These are phyloP conservation scores for Norana najaformis DNA, from an alignment of 2,888 invertebrate species.

Conservation along the genomic window DNA sequence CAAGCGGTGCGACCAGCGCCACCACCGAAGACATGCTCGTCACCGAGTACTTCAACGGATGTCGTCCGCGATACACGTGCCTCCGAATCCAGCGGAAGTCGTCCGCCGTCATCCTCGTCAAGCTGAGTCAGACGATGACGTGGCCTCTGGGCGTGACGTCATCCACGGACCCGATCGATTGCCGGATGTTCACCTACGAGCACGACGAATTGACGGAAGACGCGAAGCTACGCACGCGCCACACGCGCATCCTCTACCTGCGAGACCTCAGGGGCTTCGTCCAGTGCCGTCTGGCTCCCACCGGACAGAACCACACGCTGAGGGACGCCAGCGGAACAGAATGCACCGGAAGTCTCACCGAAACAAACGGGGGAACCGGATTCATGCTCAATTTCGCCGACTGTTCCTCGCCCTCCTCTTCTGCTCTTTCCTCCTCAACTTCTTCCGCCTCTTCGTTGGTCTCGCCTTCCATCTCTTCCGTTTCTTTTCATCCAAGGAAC, in stretches of 20 bases:
- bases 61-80: slow-evolving; percentile 43
- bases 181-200: slow-evolving; percentile 24
- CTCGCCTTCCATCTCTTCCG: background rate
- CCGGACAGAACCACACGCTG: background rate
- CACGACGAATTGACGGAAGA: background rate
- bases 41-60: slow-evolving; percentile 40
- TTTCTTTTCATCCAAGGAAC: background rate
- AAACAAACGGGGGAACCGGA: background rate
- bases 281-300: background rate
- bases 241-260: slow-evolving; percentile 4
- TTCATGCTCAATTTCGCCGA: slow-evolving; percentile 22
- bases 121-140: slow-evolving; percentile 28
- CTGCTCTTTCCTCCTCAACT: background rate
- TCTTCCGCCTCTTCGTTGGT: background rate
- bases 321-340: background rate
- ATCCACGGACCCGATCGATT: slow-evolving; percentile 2
- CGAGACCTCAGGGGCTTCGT: slow-evolving; percentile 25
- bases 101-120: slow-evolving; percentile 24
- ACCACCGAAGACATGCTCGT: slow-evolving; percentile 40
- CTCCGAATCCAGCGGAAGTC: slow-evolving; percentile 35
- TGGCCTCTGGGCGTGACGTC: slow-evolving; percentile 25
- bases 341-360: slow-evolving; percentile 1
- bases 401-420: background rate
- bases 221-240: background rate
- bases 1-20: background rate